phyloP scores from a whole-genome alignment of 2,797 vertebrate species.

The Glossophaga mutica region DNA sequence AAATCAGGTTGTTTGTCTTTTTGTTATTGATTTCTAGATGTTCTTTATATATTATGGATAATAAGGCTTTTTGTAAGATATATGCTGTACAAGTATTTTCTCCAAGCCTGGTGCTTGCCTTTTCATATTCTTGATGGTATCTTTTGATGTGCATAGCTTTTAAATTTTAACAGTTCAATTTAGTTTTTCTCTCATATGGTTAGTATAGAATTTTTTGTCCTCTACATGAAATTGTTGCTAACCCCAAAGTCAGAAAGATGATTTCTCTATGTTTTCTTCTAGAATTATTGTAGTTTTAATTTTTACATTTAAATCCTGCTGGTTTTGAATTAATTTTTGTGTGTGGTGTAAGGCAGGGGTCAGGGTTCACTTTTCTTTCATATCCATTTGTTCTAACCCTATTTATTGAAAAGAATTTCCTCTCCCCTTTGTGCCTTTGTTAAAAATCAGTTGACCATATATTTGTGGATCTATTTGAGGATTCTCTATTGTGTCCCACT shows the following conservation, averaged over 20 bases:
- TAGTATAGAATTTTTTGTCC: neutral
- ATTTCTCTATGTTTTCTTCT: neutral
- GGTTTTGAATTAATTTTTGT: slow-evolving; percentile 41
- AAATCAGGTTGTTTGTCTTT: neutral
- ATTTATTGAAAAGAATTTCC: neutral
- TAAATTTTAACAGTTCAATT: neutral
- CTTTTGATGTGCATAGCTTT: neutral
- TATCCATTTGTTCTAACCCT: neutral
- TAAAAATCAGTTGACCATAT: neutral
- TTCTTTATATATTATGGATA: neutral
- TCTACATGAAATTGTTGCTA: slow-evolving; percentile 1
- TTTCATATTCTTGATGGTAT: neutral
- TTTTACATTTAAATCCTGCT: neutral
- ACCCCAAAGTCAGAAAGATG: neutral
- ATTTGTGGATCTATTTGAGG: neutral
- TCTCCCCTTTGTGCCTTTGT: neutral
- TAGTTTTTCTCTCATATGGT: neutral
- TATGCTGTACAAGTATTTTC: neutral
- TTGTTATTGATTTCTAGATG: neutral
- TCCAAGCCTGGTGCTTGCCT: neutral
- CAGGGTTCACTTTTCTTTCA: neutral
- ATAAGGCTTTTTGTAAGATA: neutral
- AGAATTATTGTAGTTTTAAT: neutral
- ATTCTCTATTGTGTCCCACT: neutral
- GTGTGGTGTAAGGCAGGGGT: neutral